Percentiles rank a stretch among this genome's conserved stretches.
Conservation (phyloP, 2,113 vertebrate genomes). For the Oryzias curvinotus region DNA sequence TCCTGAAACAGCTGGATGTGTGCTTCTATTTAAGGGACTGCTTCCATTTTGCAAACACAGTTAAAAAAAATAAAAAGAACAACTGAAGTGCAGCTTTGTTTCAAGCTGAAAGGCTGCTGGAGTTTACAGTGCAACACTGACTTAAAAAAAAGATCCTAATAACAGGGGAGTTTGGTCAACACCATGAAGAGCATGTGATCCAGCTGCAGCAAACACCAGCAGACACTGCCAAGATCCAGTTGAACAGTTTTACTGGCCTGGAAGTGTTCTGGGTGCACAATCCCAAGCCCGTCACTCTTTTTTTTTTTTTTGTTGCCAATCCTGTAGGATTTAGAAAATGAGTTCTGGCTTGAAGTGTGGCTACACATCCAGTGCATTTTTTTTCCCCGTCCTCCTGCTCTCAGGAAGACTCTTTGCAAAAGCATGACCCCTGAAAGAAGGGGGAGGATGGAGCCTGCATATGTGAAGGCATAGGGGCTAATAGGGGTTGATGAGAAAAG, state of each 20-base stretch:
- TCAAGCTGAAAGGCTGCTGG: neutral
- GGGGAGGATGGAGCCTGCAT: slow-evolving; percentile 28
- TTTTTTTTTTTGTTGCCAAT: neutral
- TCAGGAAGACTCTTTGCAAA: slow-evolving; percentile 6
- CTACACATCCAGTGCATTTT: too few species aligned
- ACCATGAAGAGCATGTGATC: neutral
- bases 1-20: too few species aligned
- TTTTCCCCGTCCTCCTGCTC: neutral
- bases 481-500: slow-evolving; percentile 36
- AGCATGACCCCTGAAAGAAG: slow-evolving; percentile 25
- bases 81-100: slow-evolving; percentile 1
- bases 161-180: neutral
- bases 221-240: neutral
- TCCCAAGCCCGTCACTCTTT: neutral
- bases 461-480: neutral
- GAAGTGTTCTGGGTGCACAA: neutral
- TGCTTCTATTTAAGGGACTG: too few species aligned
- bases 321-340: neutral
- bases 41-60: too few species aligned
- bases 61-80: too few species aligned
- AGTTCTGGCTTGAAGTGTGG: neutral
- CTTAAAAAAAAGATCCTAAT: neutral
- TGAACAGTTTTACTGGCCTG: neutral
- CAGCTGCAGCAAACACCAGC: neutral
- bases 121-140: neutral